A percentile compares a stretch with the other conserved stretches of the same genome.
These are phyloP conservation scores for Tenebrosternarchus preto DNA, from an alignment of 2,113 vertebrate genomes.

Conservation along the genomic window DNA sequence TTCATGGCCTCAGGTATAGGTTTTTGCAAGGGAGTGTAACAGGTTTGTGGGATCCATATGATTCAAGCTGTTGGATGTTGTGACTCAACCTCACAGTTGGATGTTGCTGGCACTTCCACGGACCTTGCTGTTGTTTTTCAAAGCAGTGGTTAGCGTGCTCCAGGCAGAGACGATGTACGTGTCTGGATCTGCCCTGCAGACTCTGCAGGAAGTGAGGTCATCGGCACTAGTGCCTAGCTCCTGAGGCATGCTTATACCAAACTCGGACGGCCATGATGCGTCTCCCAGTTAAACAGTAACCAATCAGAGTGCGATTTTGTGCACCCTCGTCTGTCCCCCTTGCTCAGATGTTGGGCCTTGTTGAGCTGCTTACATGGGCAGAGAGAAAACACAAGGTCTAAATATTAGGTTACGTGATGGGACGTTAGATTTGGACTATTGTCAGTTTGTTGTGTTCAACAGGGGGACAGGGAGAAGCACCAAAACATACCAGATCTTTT, in stretches of 20 bases:
- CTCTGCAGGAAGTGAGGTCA: not conserved
- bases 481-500: constrained; percentile 28
- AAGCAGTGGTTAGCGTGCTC: not conserved
- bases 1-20: not conserved
- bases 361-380: too few relatives aligned
- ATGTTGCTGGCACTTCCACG: constrained; percentile 8
- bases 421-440: too few relatives aligned
- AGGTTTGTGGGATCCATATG: constrained; percentile 31
- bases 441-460: too few relatives aligned
- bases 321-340: not conserved
- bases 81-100: constrained; percentile 49
- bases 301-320: not conserved
- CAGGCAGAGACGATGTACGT: not conserved
- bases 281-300: not conserved
- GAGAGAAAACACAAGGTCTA: too few relatives aligned
- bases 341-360: too few relatives aligned
- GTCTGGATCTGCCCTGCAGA: not conserved
- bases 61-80: constrained; percentile 32
- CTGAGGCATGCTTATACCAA: not conserved
- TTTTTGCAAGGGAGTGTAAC: not conserved
- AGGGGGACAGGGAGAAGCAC: too few relatives aligned
- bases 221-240: too few relatives aligned
- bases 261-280: not conserved
- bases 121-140: not conserved
- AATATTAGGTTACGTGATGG: too few relatives aligned